Base-by-base conservation (phyloP, 1,140 invertebrate species). In the Neodiprion fabricii region DNA sequence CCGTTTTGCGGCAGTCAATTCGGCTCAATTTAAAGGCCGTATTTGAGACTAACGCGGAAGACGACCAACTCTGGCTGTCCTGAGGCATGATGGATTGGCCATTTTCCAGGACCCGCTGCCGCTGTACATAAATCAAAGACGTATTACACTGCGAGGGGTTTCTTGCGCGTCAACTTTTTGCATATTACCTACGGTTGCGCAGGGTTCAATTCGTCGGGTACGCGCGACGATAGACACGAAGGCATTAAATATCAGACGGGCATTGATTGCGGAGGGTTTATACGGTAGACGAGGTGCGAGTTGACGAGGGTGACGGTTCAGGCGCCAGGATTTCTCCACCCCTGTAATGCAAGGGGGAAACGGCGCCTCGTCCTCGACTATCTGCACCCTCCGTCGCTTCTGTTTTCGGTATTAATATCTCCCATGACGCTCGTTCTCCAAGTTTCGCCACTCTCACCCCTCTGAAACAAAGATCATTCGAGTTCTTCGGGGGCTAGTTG, bases 251-350 rank as follows among this genome's bases (percentile, higher is more conserved):
- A 61, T 61, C 11, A 61, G 53, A 61, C 11, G 53, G 53, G 53
- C 53, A 61, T 61, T 61, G 53, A 61, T 61, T 61, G 53, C 53
- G 53, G 53, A 61, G 53, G 53, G 53, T 61, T 53, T 40, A 40
- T 40, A 40, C 28, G 28, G n/a, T 61, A 61, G 53, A 61, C 53
- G 53, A 61, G 53, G 53, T 61, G 53, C n/a, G 53, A 61, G 53
- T n/a, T 61, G 53, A 61, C 53, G 53, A 61, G 53, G 53, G 53
- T 61, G 53, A 61, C 53, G 53, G 53, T 61, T 61, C n/a, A 11
- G 28, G 28, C 28, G 28, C 28, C 28, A 40, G 28, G 28, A 40
- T 40, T 40, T n/a, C 53, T 61, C 53, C n/a, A 61, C 53, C 53
- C 11, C 11, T n/a, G 8, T n/a, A 40, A 2, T 40, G 28, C n/a